A percentile compares a stretch with the other conserved stretches of the same genome.
Evolutionary conservation across 2,113 vertebrate species (phyloP).

Genomic region (Spilogale gracilis): DNA sequence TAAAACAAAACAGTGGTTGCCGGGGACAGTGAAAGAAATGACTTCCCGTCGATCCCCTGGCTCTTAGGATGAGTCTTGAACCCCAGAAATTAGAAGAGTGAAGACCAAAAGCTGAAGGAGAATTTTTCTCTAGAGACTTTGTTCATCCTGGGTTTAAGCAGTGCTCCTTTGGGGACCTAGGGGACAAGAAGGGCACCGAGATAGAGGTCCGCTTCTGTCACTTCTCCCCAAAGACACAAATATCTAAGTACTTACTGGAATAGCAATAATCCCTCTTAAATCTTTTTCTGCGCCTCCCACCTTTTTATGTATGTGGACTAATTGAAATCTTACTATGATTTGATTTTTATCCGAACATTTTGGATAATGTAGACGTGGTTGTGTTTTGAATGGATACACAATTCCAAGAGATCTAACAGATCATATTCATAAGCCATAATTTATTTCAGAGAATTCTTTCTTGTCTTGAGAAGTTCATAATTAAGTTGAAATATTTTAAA

Average conservation of each 20-base stretch:
- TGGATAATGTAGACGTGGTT: not conserved
- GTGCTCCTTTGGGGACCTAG: not conserved
- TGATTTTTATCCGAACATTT: conserved; percentile 31
- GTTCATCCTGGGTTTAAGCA: not conserved
- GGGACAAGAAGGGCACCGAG: not conserved
- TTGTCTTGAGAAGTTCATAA: not conserved
- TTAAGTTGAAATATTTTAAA: not conserved
- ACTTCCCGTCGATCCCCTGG: not conserved
- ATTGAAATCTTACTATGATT: not conserved
- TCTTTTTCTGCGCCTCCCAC: not conserved
- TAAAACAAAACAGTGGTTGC: not conserved
- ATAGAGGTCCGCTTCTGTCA: not conserved
- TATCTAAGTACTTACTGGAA: not conserved
- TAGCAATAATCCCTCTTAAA: not conserved
- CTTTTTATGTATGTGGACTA: not conserved
- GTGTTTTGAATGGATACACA: not conserved
- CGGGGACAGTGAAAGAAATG: not conserved
- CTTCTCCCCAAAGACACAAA: not conserved
- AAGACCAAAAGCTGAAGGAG: not conserved
- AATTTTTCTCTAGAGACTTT: not conserved
- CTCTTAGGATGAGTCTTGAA: not conserved
- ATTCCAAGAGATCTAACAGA: not conserved
- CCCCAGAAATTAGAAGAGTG: not conserved
- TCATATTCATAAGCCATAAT: not conserved
- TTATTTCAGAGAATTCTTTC: conserved; percentile 28